phyloP scores from a whole-genome alignment of 1,140 invertebrate species.

The Euschistus heros region DNA sequence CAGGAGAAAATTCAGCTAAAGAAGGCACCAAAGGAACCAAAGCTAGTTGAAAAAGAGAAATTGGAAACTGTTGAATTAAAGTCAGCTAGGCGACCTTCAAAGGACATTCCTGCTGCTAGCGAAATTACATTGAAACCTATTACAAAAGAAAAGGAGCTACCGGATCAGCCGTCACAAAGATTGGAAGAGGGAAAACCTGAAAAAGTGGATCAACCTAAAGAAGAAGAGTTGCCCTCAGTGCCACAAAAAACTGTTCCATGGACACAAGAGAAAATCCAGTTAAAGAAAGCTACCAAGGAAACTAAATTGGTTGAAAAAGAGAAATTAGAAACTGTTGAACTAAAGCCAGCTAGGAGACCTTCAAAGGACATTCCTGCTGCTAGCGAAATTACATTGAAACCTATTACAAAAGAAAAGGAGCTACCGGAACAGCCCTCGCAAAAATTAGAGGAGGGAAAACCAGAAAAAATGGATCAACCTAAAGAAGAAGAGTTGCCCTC shows the following conservation, averaged over 20 bases:
- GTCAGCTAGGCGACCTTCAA: conserved; percentile 23
- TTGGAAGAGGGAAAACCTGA: not conserved
- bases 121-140: not conserved
- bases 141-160: not conserved
- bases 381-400: not conserved
- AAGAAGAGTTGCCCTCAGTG: not conserved
- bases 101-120: not conserved
- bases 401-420: not conserved
- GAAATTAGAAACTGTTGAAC: conserved; percentile 35
- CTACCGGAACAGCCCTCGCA: no score
- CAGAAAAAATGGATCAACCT: no score
- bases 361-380: not conserved
- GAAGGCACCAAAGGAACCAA: conserved; percentile 30
- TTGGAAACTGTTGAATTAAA: conserved; percentile 39
- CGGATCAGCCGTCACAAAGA: not conserved
- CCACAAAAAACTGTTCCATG: not conserved
- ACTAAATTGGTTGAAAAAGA: conserved; percentile 30
- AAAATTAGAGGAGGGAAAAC: no score
- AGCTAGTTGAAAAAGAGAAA: conserved; percentile 29
- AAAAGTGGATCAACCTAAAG: not conserved
- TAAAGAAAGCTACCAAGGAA: conserved; percentile 32
- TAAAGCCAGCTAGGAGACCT: conserved; percentile 34
- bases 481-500: no score
- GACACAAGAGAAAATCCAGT: conserved; percentile 25
- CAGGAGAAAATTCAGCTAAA: conserved; percentile 35